Conservation (phyloP, 2,797 vertebrate genomes). For the Hirundo rustica region DNA sequence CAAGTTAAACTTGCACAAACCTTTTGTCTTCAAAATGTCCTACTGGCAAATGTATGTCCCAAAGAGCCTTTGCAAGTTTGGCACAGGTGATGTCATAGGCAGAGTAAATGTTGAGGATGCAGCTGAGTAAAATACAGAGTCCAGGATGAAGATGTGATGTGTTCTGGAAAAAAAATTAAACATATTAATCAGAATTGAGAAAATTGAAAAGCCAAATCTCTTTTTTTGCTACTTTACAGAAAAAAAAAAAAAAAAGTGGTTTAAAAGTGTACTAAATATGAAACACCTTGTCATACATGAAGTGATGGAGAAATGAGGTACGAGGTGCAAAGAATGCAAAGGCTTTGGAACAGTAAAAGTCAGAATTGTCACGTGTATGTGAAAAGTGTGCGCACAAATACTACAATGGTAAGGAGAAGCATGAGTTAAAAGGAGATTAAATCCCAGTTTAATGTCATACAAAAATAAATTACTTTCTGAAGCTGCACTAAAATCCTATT, state of each 20-base stretch:
- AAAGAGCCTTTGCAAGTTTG: background rate
- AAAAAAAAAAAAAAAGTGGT: background rate
- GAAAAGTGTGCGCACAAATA: background rate
- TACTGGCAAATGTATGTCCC: background rate
- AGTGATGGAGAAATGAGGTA: background rate
- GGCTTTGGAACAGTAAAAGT: constrained; percentile 3
- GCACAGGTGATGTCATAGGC: background rate
- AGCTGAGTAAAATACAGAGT: background rate
- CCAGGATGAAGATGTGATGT: background rate
- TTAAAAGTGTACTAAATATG: background rate
- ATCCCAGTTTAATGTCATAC: background rate
- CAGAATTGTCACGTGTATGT: background rate
- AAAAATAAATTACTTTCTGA: background rate
- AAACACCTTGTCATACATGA: background rate
- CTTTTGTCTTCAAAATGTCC: background rate
- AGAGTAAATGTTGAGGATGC: background rate
- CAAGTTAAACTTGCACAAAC: background rate
- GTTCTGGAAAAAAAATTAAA: background rate
- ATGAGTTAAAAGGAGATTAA: background rate
- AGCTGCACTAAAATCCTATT: background rate
- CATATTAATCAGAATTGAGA: background rate
- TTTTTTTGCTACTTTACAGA: background rate
- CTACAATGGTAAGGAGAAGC: background rate
- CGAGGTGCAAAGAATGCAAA: background rate
- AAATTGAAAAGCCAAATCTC: background rate